Conservation (phyloP, 2,888 invertebrate species). For the Noctua janthe region DNA sequence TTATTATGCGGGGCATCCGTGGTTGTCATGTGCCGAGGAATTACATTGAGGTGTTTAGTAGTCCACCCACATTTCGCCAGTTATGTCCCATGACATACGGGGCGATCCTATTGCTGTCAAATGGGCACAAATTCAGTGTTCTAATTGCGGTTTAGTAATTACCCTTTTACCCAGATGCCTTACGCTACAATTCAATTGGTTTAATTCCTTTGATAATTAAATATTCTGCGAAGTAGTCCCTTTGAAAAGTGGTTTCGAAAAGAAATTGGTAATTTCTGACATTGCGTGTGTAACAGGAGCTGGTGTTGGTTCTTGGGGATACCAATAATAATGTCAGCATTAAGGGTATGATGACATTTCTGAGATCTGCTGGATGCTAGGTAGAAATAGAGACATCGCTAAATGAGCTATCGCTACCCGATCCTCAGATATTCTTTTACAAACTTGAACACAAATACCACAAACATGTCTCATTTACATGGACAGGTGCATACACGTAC, state of each 20-base stretch:
- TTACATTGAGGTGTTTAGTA: not conserved
- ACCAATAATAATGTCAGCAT: not conserved
- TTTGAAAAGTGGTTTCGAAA: not conserved
- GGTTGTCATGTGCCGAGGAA: not conserved
- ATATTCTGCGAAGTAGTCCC: not conserved
- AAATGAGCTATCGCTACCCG: not conserved
- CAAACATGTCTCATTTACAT: constrained; percentile 36
- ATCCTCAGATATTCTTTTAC: constrained; percentile 11
- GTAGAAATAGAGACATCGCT: constrained; percentile 1
- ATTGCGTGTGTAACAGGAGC: not conserved
- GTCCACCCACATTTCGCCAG: not conserved
- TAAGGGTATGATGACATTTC: not conserved
- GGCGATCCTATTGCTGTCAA: not conserved
- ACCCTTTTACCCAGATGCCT: not conserved
- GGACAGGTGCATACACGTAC: constrained; percentile 32
- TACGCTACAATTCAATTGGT: not conserved
- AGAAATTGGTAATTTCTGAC: not conserved
- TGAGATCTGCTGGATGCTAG: not conserved
- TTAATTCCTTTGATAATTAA: not conserved
- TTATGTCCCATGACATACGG: not conserved
- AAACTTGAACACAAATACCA: constrained; percentile 21
- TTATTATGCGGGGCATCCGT: not conserved
- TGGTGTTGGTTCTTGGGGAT: not conserved
- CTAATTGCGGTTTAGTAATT: not conserved
- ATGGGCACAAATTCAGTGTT: not conserved